These are phyloP conservation scores for Agrochola lota DNA, from an alignment of 2,888 invertebrate species.

Conservation along the genomic window DNA sequence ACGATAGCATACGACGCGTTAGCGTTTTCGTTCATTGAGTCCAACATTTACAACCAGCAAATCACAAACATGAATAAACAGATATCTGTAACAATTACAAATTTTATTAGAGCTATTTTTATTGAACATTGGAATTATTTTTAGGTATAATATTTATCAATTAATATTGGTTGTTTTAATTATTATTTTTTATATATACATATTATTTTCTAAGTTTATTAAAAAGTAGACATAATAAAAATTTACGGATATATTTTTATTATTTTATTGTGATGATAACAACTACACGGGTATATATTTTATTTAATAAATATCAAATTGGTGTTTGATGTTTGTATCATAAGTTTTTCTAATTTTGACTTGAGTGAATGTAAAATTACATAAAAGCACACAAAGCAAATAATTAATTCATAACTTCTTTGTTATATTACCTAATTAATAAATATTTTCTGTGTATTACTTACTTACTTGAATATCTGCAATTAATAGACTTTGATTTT, in stretches of 20 bases:
- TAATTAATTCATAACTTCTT: background rate
- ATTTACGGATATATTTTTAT: background rate
- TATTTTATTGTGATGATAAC: background rate
- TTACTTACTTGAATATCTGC: background rate
- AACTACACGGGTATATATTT: background rate
- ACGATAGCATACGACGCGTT: background rate
- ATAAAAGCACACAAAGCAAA: background rate
- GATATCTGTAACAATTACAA: background rate
- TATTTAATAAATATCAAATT: background rate
- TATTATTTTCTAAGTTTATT: background rate
- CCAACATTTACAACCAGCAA: background rate
- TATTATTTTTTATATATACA: background rate
- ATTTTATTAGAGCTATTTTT: background rate
- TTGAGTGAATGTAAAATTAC: background rate
- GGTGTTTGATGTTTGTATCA: conserved; percentile 10
- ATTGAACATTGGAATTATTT: background rate
- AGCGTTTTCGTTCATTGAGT: background rate
- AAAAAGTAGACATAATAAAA: background rate
- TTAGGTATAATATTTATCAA: conserved; percentile 1
- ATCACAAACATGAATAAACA: background rate
- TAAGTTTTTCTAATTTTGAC: background rate
- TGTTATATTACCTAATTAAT: background rate
- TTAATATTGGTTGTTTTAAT: background rate
- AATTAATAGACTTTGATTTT: background rate
- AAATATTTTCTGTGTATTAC: background rate